A percentile compares a stretch with the other conserved stretches of the same genome.
Evolutionary conservation across 2,888 invertebrate genomes (phyloP).

Genomic region (Cerastoderma edule): DNA sequence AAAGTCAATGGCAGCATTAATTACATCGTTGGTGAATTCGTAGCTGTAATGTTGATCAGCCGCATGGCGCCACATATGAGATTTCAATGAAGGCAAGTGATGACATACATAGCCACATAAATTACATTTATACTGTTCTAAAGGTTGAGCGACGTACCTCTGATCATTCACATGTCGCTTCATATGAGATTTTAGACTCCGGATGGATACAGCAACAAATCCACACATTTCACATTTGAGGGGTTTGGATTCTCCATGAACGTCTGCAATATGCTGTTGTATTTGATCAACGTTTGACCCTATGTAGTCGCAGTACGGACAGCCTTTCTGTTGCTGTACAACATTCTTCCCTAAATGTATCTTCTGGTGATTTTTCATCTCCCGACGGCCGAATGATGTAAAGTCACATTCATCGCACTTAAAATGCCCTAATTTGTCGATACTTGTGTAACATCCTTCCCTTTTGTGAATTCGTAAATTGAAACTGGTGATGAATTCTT

Average conservation of each 20-base stretch:
- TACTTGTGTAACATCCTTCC: conserved; percentile 54
- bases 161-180: conserved; percentile 83
- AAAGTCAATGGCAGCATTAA: conserved; percentile 82
- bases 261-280: conserved; percentile 59
- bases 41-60: conserved; percentile 82
- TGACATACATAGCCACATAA: conserved; percentile 83
- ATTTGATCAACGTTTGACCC: conserved; percentile 64
- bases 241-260: conserved; percentile 64
- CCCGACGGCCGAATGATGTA: conserved; percentile 60
- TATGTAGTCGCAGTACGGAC: conserved; percentile 74
- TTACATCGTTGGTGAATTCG: conserved; percentile 81
- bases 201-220: conserved; percentile 80
- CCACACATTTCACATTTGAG: conserved; percentile 80
- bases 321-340: conserved; percentile 56
- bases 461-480: conserved; percentile 63
- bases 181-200: conserved; percentile 83
- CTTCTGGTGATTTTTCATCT: conserved; percentile 68
- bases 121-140: conserved; percentile 83
- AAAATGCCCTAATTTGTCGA: conserved; percentile 52
- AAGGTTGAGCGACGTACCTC: conserved; percentile 81
- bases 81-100: conserved; percentile 82
- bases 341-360: conserved; percentile 50
- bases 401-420: conserved; percentile 75
- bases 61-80: conserved; percentile 84
- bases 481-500: conserved; percentile 60